Evolutionary conservation across 1,140 invertebrate species (phyloP), one percentile per base, ranked within the genome.

Genomic region (Pectinophora gossypiella): DNA sequence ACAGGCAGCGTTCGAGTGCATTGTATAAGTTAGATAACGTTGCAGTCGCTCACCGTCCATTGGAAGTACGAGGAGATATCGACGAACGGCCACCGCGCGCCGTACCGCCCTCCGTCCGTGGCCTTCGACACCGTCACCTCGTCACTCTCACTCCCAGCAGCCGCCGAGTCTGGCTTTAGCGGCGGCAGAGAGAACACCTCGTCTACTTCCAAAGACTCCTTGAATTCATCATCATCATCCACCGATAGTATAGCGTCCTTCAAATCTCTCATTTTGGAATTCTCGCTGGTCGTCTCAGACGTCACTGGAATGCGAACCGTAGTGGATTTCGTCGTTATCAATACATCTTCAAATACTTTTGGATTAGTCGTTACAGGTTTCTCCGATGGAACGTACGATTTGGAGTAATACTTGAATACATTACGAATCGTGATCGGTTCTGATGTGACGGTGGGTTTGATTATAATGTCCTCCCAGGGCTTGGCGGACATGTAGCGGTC

Each of bases 61-160:
- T 91, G 91, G 61, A 91, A 90, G 64, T 91, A 90, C 21, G 90
- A 90, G 3, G 91, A 90, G n/a, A 90, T 86, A 72, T 92, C 90
- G 36, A 90, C 87, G 64, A 91, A 92, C 32, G 91, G 89, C 91
- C 91, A 92, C 16, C 76, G 72, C 3, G 79, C 78, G 40, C 76
- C 79, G 63, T 86, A 84, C 79, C 77, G 83, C 19, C 62, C 61
- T 19, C 53, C 48, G 22, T 69, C 73, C 13, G 70, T 76, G 10
- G 85, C 66, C 51, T 87, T 85, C 19, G 79, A 73, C 49, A 88
- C 79, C 40, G 79, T 89, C 49, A 89, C 85, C 64, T 87, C 84
- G 48, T 84, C 84, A 10, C 64, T 68, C 49, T 78, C 76, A 12
- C 56, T 60, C 1, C 57, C 65, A 0, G 59, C 49, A 9, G 43